These are phyloP conservation scores for Sebastes kiyomatsui DNA, from an alignment of 2,797 vertebrate species.

Conservation along the genomic window DNA sequence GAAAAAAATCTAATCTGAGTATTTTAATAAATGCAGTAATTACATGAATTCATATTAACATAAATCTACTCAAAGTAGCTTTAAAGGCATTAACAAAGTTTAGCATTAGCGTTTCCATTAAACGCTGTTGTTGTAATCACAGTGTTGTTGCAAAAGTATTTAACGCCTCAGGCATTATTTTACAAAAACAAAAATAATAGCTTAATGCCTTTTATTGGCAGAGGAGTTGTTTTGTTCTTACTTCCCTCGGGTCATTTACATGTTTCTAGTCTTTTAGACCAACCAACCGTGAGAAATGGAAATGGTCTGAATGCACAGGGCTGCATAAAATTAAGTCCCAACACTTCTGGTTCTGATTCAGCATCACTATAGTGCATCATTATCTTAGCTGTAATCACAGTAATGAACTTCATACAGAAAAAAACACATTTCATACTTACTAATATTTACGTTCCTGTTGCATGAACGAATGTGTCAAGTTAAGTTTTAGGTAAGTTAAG, in stretches of 20 bases:
- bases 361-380: neutral
- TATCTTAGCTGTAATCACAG: neutral
- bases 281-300: neutral
- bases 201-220: neutral
- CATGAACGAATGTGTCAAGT: rapidly evolving
- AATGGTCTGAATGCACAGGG: neutral
- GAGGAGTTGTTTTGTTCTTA: neutral
- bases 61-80: neutral
- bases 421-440: too few species aligned
- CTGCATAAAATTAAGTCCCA: neutral
- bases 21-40: neutral
- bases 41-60: neutral
- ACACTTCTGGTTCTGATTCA: neutral
- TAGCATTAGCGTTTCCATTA: neutral
- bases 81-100: neutral
- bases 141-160: neutral
- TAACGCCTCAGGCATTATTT: neutral
- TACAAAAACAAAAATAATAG: neutral
- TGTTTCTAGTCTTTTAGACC: neutral
- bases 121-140: neutral
- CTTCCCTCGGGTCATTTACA: neutral
- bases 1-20: neutral
- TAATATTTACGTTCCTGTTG: too few species aligned
- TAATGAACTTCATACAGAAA: neutral
- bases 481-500: too few species aligned